Percentiles rank a stretch among this genome's conserved stretches.
These are phyloP conservation scores for Epinephelus fuscoguttatus DNA, from an alignment of 2,113 vertebrate genomes.

Conservation along the genomic window DNA sequence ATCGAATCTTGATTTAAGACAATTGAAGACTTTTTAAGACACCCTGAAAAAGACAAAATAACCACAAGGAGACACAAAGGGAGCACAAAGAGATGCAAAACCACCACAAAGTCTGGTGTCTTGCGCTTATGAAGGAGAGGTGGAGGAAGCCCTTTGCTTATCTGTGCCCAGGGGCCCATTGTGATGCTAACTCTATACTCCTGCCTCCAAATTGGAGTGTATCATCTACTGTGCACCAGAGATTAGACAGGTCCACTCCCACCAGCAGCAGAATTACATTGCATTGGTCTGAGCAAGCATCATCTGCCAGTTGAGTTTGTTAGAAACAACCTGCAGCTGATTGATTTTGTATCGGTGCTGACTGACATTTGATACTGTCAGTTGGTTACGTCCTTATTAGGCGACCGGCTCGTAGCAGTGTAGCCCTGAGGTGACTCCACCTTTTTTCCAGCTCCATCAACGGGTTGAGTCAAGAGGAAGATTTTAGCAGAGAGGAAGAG, in stretches of 20 bases:
- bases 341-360: neutral
- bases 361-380: neutral
- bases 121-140: no score
- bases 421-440: conserved; percentile 67
- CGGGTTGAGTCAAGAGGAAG: conserved; percentile 55
- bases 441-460: conserved; percentile 55
- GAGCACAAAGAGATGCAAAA: no score
- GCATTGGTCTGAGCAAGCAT: no score
- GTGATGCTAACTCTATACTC: neutral
- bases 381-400: conserved; percentile 58
- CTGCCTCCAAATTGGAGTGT: neutral
- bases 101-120: no score
- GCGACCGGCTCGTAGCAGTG: conserved; percentile 12
- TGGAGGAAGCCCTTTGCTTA: no score
- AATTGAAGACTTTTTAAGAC: no score
- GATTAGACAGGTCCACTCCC: neutral
- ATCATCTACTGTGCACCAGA: neutral
- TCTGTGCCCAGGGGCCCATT: no score
- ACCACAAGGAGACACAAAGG: no score
- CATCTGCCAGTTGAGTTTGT: neutral
- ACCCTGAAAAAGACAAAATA: no score
- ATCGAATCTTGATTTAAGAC: no score
- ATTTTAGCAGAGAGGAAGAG: conserved; percentile 60
- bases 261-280: neutral
- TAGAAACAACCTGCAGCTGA: neutral